phyloP scores from a whole-genome alignment of 2,888 invertebrate species.

The Eilema griseolum region DNA sequence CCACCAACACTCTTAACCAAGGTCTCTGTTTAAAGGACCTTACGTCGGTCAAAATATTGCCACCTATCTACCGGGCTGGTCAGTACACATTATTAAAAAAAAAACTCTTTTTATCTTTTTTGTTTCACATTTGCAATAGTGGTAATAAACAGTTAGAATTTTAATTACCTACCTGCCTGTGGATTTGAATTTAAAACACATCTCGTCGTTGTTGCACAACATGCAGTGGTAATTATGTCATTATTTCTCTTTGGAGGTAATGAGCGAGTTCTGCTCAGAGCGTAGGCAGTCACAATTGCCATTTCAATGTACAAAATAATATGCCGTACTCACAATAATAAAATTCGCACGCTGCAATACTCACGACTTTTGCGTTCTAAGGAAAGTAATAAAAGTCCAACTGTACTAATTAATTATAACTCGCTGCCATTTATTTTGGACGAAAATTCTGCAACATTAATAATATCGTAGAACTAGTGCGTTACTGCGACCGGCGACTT shows the following conservation, averaged over 20 bases:
- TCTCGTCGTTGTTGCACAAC: too few species aligned
- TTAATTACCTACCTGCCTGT: too few species aligned
- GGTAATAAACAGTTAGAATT: too few species aligned
- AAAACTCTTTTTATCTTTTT: too few species aligned
- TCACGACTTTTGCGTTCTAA: conserved; percentile 13
- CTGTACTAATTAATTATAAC: conserved; percentile 38
- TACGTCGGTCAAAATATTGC: too few species aligned
- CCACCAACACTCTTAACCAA: too few species aligned
- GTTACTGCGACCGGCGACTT: background rate
- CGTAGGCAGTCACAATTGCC: too few species aligned
- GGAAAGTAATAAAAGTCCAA: conserved; percentile 32
- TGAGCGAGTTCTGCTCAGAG: background rate
- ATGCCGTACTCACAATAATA: conserved; percentile 15
- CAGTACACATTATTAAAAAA: too few species aligned
- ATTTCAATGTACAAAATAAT: background rate
- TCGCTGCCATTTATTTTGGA: conserved; percentile 27
- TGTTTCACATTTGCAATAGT: too few species aligned
- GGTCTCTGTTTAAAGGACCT: too few species aligned
- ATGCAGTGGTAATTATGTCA: background rate
- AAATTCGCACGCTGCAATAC: conserved; percentile 24
- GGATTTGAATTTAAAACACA: too few species aligned
- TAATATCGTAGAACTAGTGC: background rate
- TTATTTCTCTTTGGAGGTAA: background rate
- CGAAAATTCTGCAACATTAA: conserved; percentile 22
- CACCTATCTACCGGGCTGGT: too few species aligned